phyloP scores from a whole-genome alignment of 2,113 vertebrate genomes.

The Sclerurus mexicanus region DNA sequence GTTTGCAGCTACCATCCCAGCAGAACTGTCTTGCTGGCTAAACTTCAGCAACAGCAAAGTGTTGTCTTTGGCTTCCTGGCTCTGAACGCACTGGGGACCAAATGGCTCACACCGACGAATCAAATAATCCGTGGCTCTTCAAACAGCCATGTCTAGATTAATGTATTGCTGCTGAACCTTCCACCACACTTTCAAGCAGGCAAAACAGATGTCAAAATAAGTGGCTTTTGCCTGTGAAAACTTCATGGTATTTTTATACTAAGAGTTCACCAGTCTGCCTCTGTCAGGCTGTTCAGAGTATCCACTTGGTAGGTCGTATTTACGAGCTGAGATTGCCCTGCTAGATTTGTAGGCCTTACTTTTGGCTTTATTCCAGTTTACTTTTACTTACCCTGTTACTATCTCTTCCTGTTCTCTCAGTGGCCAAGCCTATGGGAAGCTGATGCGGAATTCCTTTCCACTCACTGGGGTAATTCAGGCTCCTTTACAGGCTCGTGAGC shows the following conservation, averaged over 20 bases:
- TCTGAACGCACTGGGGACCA: neutral
- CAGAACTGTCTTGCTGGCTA: neutral
- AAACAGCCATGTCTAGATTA: neutral
- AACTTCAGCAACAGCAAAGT: neutral
- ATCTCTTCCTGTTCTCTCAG: neutral
- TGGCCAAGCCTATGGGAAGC: neutral
- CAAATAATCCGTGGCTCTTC: neutral
- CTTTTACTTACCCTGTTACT: neutral
- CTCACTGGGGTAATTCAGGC: neutral
- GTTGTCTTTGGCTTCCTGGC: neutral
- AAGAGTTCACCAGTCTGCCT: neutral
- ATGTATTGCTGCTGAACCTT: neutral
- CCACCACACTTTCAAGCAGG: neutral
- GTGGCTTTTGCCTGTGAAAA: neutral
- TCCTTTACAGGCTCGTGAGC: neutral
- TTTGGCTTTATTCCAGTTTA: constrained; percentile 9
- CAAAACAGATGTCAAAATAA: neutral
- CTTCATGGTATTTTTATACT: neutral
- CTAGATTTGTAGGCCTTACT: neutral
- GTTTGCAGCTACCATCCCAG: neutral
- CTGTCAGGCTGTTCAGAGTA: neutral
- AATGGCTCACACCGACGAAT: neutral
- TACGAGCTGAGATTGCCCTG: constrained; percentile 8
- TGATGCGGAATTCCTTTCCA: neutral
- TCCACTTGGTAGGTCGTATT: neutral